Evolutionary conservation across 2,113 vertebrate species (phyloP).

Genomic region (Lasiurus cinereus): DNA sequence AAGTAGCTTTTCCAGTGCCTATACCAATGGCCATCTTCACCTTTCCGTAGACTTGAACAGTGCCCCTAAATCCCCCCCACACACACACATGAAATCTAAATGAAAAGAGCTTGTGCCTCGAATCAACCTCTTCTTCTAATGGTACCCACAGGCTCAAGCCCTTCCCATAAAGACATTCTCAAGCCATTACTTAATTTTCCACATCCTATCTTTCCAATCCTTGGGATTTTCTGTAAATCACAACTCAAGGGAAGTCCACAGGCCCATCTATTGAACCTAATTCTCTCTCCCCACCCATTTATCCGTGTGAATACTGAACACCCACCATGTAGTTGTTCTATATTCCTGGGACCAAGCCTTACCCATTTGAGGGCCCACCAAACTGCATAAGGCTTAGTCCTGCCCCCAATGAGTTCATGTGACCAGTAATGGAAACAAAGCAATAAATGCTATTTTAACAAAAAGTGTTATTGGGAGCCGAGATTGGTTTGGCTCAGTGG

Average conservation of each 20-base stretch:
- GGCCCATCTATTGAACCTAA: not conserved
- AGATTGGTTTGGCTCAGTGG: too few species aligned
- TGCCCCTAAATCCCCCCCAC: not conserved
- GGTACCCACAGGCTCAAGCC: not conserved
- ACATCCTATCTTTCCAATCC: not conserved
- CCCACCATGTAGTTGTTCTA: not conserved
- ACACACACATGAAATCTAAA: not conserved
- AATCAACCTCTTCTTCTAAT: not conserved
- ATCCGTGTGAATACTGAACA: not conserved
- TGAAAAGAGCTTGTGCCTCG: not conserved
- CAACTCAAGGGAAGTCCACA: not conserved
- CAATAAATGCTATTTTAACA: not conserved
- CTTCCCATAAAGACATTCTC: not conserved
- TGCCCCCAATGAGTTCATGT: not conserved
- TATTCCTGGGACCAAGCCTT: not conserved
- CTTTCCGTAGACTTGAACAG: not conserved
- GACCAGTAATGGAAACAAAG: not conserved
- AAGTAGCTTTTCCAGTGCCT: not conserved
- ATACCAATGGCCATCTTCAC: not conserved
- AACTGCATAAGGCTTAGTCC: not conserved
- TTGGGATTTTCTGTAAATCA: not conserved
- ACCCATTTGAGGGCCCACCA: not conserved
- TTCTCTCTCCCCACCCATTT: not conserved
- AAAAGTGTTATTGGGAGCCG: not conserved
- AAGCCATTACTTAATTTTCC: not conserved